phyloP scores from a whole-genome alignment of 2,797 vertebrate genomes.

The Melanotaenia trifasciata region DNA sequence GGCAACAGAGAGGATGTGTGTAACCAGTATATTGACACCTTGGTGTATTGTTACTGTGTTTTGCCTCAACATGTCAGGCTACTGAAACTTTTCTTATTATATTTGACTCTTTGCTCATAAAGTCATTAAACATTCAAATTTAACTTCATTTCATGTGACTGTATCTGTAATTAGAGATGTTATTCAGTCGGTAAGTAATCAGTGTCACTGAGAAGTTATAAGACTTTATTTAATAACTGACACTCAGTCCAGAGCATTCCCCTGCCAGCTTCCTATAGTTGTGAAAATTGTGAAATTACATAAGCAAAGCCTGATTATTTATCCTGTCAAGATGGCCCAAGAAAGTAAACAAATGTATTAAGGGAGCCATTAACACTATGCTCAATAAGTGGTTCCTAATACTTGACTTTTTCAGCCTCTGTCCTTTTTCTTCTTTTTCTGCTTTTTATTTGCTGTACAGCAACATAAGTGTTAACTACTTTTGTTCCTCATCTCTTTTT shows the following conservation, averaged over 20 bases:
- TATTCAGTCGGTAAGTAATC: slow-evolving; percentile 33
- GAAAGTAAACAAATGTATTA: slow-evolving; percentile 10
- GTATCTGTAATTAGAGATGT: slow-evolving; percentile 8
- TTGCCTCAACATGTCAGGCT: slow-evolving; percentile 19
- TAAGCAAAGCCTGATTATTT: slow-evolving; percentile 32
- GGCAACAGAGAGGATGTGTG: slow-evolving; percentile 29
- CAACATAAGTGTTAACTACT: slow-evolving; percentile 19
- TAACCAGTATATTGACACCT: slow-evolving; percentile 48
- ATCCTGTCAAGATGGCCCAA: not conserved
- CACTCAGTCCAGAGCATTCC: slow-evolving; percentile 24
- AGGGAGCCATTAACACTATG: not conserved
- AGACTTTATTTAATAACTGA: slow-evolving; percentile 39
- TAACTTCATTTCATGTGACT: slow-evolving; percentile 1
- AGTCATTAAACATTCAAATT: slow-evolving; percentile 19
- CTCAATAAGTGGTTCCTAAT: not conserved
- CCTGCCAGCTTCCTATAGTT: slow-evolving; percentile 45
- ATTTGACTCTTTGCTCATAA: slow-evolving; percentile 7
- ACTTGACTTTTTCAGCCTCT: not conserved
- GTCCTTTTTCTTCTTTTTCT: not conserved
- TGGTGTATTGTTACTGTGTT: slow-evolving; percentile 29
- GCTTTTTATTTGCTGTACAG: slow-evolving; percentile 2
- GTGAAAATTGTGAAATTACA: slow-evolving; percentile 10
- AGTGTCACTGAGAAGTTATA: slow-evolving; percentile 1
- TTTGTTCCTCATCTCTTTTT: slow-evolving; percentile 6
- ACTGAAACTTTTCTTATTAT: slow-evolving; percentile 8